Evolutionary conservation across 2,888 invertebrate genomes (phyloP), one percentile per base, ranked within the genome.

Genomic region (Philereme transversata): DNA sequence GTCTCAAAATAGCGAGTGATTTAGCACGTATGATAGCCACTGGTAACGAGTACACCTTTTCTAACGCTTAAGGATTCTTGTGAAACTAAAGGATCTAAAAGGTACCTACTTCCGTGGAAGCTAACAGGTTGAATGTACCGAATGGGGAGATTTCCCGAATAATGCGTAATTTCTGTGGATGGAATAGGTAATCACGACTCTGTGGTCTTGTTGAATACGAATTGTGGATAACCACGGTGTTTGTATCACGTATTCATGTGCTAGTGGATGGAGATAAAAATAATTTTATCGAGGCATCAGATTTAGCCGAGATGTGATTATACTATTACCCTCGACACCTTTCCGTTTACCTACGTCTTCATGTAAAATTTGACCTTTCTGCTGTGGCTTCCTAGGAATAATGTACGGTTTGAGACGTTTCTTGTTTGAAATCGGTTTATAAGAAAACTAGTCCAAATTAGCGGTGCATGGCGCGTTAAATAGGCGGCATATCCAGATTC

Each of bases 11-110:
- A 22, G 22, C 3, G 22, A 22, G 22, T 22, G 22, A 22, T 22
- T 38, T 6, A 6, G 40, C 4, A 7, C 5, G 40, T 40, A 40
- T 40, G 6, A 6, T 6, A 40, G 6, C 40, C 40, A 33, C 33
- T 65, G 49, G 64, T 68, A 62, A 66, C 57, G 64, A 66, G 22
- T 22, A 69, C 73, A 72, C 72, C 65, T 70, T 73, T 77, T 73
- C 55, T 52, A 50, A 64, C 68, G 73, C 65, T 71, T 22, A 6
- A 7, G 65, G 67, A 66, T 55, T 54, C 59, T 59, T 48, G 55
- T 60, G 45, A 65, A 70, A 65, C 57, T 70, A 69, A n/a, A n/a
- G 52, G 57, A 70, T 71, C 70, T 72, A 60, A 70, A 64, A 66
- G 59, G 52, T 62, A 64, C n/a, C n/a, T n/a, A n/a, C 69, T 61